These are phyloP conservation scores for Polymixis lichenea DNA, from an alignment of 2,888 invertebrate genomes.

Conservation along the genomic window DNA sequence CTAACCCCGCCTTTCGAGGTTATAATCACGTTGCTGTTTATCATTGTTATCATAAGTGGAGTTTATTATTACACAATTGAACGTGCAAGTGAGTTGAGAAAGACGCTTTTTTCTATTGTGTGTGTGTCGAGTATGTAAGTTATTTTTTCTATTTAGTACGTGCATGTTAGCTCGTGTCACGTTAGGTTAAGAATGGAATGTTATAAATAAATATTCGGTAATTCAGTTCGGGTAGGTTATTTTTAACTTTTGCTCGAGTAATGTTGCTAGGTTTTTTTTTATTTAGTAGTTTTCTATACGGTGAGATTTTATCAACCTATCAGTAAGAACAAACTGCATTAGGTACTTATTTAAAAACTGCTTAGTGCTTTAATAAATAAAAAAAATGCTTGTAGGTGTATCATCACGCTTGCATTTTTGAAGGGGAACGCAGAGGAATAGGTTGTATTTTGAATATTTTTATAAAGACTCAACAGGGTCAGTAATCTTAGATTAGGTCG, in stretches of 20 bases:
- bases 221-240: too few species aligned
- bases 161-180: neutral
- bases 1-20: constrained; percentile 45
- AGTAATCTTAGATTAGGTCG: neutral
- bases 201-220: constrained; percentile 38
- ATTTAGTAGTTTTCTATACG: neutral
- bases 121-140: neutral
- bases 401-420: neutral
- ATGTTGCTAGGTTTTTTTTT: constrained; percentile 26
- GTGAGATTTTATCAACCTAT: neutral
- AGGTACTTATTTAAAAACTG: too few species aligned
- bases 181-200: constrained; percentile 14
- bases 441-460: neutral
- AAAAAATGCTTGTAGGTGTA: neutral
- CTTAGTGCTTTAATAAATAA: neutral
- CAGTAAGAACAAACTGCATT: neutral
- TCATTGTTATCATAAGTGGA: constrained; percentile 10
- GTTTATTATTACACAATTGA: constrained; percentile 16
- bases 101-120: neutral
- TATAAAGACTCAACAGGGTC: neutral
- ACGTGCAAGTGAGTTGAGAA: constrained; percentile 26
- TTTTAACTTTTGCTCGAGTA: constrained; percentile 9
- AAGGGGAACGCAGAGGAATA: neutral
- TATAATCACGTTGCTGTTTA: constrained; percentile 42
- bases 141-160: neutral